Conservation (phyloP, 2,888 invertebrate genomes). For the Blastobasis adustella region DNA sequence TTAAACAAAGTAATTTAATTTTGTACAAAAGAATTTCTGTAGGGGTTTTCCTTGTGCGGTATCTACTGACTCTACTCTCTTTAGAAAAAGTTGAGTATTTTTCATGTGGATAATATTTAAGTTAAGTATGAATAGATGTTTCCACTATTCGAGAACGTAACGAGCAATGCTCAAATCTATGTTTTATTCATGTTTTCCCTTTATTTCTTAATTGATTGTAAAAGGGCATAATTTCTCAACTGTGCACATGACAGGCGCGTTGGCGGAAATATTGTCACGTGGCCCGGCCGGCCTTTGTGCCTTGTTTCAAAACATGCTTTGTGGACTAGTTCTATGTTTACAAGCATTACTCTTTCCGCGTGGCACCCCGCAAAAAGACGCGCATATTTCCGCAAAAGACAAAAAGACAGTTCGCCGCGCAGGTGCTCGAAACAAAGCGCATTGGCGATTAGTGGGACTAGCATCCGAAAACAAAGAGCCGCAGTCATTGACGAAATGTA, state of each 20-base stretch:
- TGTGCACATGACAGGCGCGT: conserved; percentile 3
- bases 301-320: conserved; percentile 53
- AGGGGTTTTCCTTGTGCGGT: too few species aligned
- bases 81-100: too few species aligned
- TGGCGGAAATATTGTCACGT: conserved; percentile 30
- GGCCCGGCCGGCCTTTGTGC: conserved; percentile 22
- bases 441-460: background rate
- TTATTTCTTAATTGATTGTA: too few species aligned
- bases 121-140: too few species aligned
- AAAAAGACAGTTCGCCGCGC: background rate
- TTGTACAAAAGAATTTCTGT: too few species aligned
- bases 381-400: conserved; percentile 27
- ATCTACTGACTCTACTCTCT: too few species aligned
- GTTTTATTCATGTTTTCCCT: too few species aligned
- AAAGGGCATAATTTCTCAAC: background rate
- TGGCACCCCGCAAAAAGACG: conserved; percentile 19
- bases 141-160: too few species aligned
- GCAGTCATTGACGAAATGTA: conserved; percentile 8
- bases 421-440: background rate
- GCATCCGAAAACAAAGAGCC: background rate
- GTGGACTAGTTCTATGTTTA: conserved; percentile 46
- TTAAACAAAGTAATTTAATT: too few species aligned
- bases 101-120: too few species aligned
- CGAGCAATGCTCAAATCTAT: too few species aligned
- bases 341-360: conserved; percentile 34